Evolutionary conservation across 1,140 invertebrate species (phyloP), one percentile per base, ranked within the genome.

Genomic region (Drosophila bocqueti): DNA sequence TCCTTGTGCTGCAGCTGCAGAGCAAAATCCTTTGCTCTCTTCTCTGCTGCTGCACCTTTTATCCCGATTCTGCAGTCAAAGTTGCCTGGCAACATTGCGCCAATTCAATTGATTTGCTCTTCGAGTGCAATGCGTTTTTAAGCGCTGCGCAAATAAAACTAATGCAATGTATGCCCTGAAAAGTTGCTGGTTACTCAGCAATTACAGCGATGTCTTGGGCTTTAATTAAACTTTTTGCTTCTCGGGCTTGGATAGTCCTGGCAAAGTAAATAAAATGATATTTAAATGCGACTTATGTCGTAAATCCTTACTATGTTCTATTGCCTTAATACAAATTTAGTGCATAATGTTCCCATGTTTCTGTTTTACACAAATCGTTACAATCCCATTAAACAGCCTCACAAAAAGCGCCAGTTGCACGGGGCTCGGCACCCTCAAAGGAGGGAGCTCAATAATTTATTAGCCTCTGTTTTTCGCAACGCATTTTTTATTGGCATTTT

Each of bases 401-500:
- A 31, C 62, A 40, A 66, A 57, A 47, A 36, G 13, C 34, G 9
- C 18, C 10, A 31, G 16, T 26, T 67, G 46, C 46, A 36, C 49
- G 5, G n/a, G 9, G 3, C 15, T 13, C 5, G 15, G n/a, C 10
- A 21, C 24, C 11, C 36, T 24, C 36, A 34, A 15, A 40, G 29
- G n/a, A 21, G 63, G 11, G 15, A 52, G 40, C 45, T 61, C 55
- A 65, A 74, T 75, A 79, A 83, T 83, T 83, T 83, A 79, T 75
- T 67, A 49, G 64, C 57, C 71, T 75, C 61, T 66, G 75, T 74
- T 83, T 82, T 79, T 83, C 76, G 34, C 68, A 74, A 65, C 80
- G 77, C 73, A 76, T 76, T 76, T 83, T 83, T 84, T 84, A 84
- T 84, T 84, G 81, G 81, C 72, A 77, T 84, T 80, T 77, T 81